Conservation (phyloP, 2,888 invertebrate genomes). For the Tinea semifulvella region DNA sequence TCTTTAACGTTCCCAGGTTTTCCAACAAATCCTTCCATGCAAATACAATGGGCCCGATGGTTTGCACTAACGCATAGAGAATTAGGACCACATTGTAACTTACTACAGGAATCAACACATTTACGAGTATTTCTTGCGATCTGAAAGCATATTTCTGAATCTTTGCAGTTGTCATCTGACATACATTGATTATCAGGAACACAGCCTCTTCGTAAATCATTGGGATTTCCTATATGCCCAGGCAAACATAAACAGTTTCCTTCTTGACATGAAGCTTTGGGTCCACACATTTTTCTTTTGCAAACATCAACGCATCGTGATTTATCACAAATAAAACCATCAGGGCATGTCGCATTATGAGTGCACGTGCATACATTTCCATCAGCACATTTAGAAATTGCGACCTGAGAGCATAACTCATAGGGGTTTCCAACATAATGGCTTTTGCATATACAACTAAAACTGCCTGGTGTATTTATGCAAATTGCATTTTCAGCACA, state of each 20-base stretch:
- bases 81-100: conserved; percentile 90
- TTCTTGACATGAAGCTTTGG: conserved; percentile 81
- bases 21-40: conserved; percentile 82
- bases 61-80: conserved; percentile 85
- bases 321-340: conserved; percentile 77
- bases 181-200: conserved; percentile 77
- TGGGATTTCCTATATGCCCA: conserved; percentile 79
- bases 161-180: conserved; percentile 83
- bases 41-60: conserved; percentile 87
- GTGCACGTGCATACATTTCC: conserved; percentile 76
- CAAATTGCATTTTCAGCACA: conserved; percentile 89
- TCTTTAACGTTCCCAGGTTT: conserved; percentile 81
- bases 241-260: conserved; percentile 84
- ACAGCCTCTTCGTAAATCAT: conserved; percentile 76
- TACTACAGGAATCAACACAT: conserved; percentile 88
- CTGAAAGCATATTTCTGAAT: conserved; percentile 89
- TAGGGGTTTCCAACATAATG: conserved; percentile 90
- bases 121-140: conserved; percentile 79
- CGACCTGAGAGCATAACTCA: conserved; percentile 77
- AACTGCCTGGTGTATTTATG: conserved; percentile 88
- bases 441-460: conserved; percentile 88
- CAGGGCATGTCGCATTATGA: conserved; percentile 76
- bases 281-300: conserved; percentile 79
- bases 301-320: conserved; percentile 82
- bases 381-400: conserved; percentile 75